Conservation (phyloP, 2,113 vertebrate genomes). For the Colossoma macropomum region DNA sequence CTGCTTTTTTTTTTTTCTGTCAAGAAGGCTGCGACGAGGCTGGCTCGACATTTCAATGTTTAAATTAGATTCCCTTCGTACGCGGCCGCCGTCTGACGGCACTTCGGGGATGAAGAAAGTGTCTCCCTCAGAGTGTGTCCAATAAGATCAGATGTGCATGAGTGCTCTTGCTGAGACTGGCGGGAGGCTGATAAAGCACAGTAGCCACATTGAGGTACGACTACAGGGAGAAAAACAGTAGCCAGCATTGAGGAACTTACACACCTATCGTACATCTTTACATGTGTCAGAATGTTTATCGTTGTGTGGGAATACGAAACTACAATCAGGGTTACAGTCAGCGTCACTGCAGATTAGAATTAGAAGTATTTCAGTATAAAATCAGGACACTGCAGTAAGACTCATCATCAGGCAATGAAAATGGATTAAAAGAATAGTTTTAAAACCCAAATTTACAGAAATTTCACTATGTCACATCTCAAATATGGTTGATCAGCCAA, state of each 20-base stretch:
- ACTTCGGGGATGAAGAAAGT: constrained; percentile 54
- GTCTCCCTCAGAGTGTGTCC: constrained; percentile 54
- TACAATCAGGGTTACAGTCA: neutral
- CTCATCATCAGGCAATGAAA: neutral
- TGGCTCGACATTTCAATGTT: constrained; percentile 65
- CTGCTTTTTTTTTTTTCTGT: constrained; percentile 53
- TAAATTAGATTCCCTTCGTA: constrained; percentile 68
- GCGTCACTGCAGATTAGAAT: neutral
- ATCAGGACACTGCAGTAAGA: neutral
- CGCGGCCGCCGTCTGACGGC: constrained; percentile 47
- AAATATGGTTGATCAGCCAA: too few relatives aligned
- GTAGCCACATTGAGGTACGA: constrained; percentile 3
- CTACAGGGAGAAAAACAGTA: constrained; percentile 8
- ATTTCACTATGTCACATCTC: too few relatives aligned
- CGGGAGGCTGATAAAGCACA: neutral
- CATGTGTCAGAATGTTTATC: constrained; percentile 14
- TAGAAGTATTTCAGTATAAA: too few relatives aligned
- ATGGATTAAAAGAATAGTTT: too few relatives aligned
- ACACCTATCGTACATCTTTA: neutral
- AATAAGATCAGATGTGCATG: constrained; percentile 38
- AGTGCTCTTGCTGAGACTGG: constrained; percentile 32
- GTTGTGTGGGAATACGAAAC: neutral
- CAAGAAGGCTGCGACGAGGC: constrained; percentile 12
- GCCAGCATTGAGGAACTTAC: neutral
- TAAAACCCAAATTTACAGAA: too few relatives aligned